phyloP scores from a whole-genome alignment of 2,888 invertebrate genomes.

The Microplitis manilae region DNA sequence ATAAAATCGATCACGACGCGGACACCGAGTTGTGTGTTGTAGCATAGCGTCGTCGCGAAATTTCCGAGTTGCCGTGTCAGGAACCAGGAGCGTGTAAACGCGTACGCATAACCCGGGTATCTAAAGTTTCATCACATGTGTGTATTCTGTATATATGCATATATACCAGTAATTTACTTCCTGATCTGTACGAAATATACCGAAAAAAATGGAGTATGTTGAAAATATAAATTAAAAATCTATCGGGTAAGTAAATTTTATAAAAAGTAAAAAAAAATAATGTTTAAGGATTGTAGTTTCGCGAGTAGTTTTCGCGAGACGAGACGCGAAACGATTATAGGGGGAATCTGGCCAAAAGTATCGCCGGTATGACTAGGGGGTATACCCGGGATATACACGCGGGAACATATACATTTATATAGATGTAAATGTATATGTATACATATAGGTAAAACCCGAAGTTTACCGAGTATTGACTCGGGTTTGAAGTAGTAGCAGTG shows the following conservation, averaged over 20 bases:
- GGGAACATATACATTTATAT: background rate
- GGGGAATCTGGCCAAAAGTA: background rate
- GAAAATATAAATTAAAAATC: too few species aligned
- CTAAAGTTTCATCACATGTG: constrained; percentile 3
- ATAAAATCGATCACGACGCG: constrained; percentile 4
- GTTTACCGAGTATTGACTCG: background rate
- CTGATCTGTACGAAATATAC: too few species aligned
- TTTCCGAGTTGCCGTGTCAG: constrained; percentile 27
- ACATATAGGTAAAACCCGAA: background rate
- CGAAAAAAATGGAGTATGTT: too few species aligned
- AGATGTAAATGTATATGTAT: background rate
- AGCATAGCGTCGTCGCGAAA: constrained; percentile 23
- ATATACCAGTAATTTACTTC: too few species aligned
- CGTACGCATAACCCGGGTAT: constrained; percentile 13
- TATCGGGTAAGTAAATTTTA: too few species aligned
- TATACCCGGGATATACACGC: background rate
- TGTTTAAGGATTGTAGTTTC: too few species aligned
- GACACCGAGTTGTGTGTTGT: background rate
- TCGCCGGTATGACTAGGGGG: background rate
- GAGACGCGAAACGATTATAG: too few species aligned
- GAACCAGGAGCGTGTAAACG: constrained; percentile 22
- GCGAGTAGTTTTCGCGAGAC: too few species aligned
- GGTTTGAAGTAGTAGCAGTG: background rate
- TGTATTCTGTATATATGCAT: too few species aligned
- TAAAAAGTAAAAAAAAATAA: too few species aligned